Evolutionary conservation across 2,888 invertebrate species (phyloP).

Genomic region (Plusia festucae): DNA sequence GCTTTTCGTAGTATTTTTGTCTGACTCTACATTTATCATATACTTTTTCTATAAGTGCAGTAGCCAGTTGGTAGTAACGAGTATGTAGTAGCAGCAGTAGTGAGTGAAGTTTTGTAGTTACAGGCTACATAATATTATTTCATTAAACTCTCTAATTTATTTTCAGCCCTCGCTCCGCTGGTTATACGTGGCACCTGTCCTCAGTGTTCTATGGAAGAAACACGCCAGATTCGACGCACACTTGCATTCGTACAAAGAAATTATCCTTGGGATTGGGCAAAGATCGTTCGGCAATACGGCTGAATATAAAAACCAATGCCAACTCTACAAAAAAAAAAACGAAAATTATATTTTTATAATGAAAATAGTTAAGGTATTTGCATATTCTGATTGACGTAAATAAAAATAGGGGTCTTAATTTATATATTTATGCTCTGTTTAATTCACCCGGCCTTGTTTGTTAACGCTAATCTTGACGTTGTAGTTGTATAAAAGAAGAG

Average conservation of each 20-base stretch:
- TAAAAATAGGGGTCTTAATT: background rate
- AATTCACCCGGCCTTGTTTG: too few species aligned
- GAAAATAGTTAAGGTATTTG: constrained; percentile 20
- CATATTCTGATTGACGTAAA: background rate
- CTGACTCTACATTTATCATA: too few species aligned
- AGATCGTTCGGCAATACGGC: constrained; percentile 92
- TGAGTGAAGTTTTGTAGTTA: too few species aligned
- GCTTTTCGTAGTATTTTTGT: too few species aligned
- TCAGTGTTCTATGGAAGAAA: constrained; percentile 91
- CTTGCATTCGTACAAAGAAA: constrained; percentile 93
- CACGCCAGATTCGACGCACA: constrained; percentile 92
- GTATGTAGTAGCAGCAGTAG: too few species aligned
- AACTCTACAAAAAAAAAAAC: constrained; percentile 22
- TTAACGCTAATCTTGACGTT: too few species aligned
- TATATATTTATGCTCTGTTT: background rate
- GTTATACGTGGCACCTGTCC: constrained; percentile 93
- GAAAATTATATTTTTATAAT: constrained; percentile 26
- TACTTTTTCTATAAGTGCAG: too few species aligned
- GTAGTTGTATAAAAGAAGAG: too few species aligned
- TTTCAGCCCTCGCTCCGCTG: constrained; percentile 92
- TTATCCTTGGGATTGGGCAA: constrained; percentile 94
- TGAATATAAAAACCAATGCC: constrained; percentile 67
- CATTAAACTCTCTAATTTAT: constrained; percentile 4
- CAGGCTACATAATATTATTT: background rate
- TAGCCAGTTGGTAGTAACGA: too few species aligned